Evolutionary conservation across 2,797 vertebrate genomes (phyloP), one percentile per base, ranked within the genome.

Genomic region (Pangasius krempfi): DNA sequence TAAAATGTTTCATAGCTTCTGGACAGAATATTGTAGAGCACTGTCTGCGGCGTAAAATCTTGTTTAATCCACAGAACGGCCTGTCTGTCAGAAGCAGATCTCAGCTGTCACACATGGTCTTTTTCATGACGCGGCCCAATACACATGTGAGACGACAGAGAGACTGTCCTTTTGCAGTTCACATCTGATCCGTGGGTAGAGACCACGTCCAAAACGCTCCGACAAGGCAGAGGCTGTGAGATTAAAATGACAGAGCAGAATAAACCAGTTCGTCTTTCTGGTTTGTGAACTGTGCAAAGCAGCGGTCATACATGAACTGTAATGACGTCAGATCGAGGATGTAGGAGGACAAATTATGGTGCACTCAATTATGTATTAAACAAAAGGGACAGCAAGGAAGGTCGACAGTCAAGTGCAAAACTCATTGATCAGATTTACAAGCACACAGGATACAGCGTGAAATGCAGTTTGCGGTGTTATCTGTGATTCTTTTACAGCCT

Each of bases 381-480:
- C 27, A 54, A 87, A 54, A 50, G 25, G 76, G 60, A 44, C 73
- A 68, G 72, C 58, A 62, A 54, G 62, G 68, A 90, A 58, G 78
- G 78, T 81, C 20, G 22, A 58, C 33, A 81, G 78, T 58, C 54
- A 81, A 60, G 82, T 52, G 58, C 72, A 72, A 64, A 37, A 90
- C 12, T 85, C 84, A 88, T 33, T 84, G 85, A 44, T 56, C 80
- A 88, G 85, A 86, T 90, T 64, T 87, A 83, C 87, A n/a, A 72
- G 33, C 18, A 20, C 68, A 72, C 68, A 40, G 76, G 16, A n/a
- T 50, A n/a, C 47, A 52, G 27, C 4, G 7, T 18, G 76, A 56
- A 30, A 50, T 79, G 33, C 76, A 54, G n/a, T 30, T 3, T 30
- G 76, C 30, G 30, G 30, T 18, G n/a, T 2, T 44, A 47, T 73